Base-by-base conservation (phyloP, 2,888 invertebrate genomes). In the Brachyptera putata region DNA sequence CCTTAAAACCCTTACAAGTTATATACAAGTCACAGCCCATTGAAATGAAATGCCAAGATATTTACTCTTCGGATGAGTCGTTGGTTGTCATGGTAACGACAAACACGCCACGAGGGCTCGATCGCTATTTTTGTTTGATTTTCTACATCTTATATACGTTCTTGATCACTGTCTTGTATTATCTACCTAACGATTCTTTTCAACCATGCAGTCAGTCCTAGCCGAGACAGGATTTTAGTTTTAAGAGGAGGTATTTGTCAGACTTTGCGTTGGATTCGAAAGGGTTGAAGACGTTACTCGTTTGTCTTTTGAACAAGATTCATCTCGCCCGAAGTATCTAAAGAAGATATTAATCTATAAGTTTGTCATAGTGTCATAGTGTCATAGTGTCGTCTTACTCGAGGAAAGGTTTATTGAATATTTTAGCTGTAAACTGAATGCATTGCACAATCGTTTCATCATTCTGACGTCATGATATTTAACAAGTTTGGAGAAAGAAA, bases 41-140 rank as follows among this genome's bases (percentile, higher is more conserved):
- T 46, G 46, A 46, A 46, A 46, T 46, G 46, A 46, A 46, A 46
- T n/a, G 46, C 24, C 46, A 21, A 46, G 46, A 46, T 46, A 24
- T 46, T 46, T 21, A 46, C 46, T 46, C 46, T 46, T 22, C 22
- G 46, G 11, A 46, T 24, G 46, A 46, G 21, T 46, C 21, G 24
- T 46, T n/a, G 22, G 46, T 46, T 21, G 21, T 46, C 24, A 21
- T 46, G 24, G 46, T 24, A 46, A 46, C 46, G 46, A 46, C 46
- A 46, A 11, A 30, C 7, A 21, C 46, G 13, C 7, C 1, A 21
- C n/a, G 3, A 4, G 4, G 7, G 46, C 46, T 21, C 24, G n/a
- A 24, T 46, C 46, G 22, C 46, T 3, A 46, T 46, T 46, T 46
- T 24, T 24, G 24, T 46, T 46, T 46, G 46, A 46, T 46, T 46